phyloP scores from a whole-genome alignment of 2,888 invertebrate species.

The Noctua pronuba region DNA sequence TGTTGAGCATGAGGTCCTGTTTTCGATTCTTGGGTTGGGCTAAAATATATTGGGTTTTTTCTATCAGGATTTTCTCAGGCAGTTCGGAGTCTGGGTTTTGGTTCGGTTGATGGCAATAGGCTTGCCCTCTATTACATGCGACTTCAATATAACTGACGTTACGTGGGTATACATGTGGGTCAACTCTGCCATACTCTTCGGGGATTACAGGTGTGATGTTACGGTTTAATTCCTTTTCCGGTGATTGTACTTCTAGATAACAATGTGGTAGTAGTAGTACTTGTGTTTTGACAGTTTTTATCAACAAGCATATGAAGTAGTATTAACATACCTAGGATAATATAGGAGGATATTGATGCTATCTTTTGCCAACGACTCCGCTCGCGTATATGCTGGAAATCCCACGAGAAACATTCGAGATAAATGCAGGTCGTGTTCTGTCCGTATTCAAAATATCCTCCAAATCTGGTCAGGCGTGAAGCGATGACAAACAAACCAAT shows the following conservation, averaged over 20 bases:
- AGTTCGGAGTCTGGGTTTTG: neutral
- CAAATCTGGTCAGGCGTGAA: neutral
- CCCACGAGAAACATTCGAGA: neutral
- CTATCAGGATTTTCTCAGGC: neutral
- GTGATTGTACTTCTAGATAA: constrained; percentile 3
- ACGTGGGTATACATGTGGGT: neutral
- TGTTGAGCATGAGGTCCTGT: neutral
- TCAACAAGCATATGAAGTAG: neutral
- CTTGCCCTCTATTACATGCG: neutral
- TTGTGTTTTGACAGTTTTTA: neutral
- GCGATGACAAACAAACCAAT: neutral
- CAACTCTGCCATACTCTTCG: neutral
- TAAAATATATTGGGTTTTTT: neutral
- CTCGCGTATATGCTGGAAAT: neutral
- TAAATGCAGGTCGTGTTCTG: neutral
- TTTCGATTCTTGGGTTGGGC: neutral
- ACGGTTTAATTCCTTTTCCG: neutral
- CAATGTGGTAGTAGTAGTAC: constrained; percentile 19
- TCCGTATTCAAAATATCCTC: neutral
- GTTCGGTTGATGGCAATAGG: neutral
- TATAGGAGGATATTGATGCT: neutral
- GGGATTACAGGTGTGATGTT: neutral
- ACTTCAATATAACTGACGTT: neutral
- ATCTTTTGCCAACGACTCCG: neutral
- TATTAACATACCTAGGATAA: neutral